Percentiles rank a stretch among this genome's conserved stretches.
phyloP scores from a whole-genome alignment of 2,113 vertebrate genomes.

The Ceyx margarethae region DNA sequence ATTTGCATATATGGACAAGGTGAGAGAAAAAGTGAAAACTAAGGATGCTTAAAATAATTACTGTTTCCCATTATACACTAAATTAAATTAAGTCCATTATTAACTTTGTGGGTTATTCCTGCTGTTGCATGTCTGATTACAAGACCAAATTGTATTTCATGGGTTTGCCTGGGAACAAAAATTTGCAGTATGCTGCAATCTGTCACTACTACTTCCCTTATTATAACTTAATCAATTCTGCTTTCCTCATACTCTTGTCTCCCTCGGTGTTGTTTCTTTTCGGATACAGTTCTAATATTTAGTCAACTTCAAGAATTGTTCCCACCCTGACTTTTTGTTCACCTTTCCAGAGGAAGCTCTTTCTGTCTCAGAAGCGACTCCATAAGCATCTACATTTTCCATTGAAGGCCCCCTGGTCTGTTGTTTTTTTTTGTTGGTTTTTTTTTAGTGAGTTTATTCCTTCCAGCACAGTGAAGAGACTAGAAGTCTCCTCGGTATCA shows the following conservation, averaged over 20 bases:
- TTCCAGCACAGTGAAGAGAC: background rate
- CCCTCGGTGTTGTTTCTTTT: background rate
- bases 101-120: background rate
- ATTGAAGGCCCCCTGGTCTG: background rate
- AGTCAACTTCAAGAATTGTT: background rate
- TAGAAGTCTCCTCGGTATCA: background rate
- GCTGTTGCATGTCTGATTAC: background rate
- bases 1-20: background rate
- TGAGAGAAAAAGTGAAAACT: background rate
- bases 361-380: background rate
- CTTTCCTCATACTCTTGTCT: background rate
- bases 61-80: background rate
- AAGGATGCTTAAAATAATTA: background rate
- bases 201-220: background rate
- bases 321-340: background rate
- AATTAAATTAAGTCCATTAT: background rate
- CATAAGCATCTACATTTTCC: background rate
- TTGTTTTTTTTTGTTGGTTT: background rate
- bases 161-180: background rate
- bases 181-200: background rate
- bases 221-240: background rate
- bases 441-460: background rate
- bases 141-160: background rate
- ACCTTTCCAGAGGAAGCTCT: background rate
- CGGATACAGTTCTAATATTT: background rate